Conservation (phyloP, 2,113 vertebrate species). For the Craseonycteris thonglongyai region DNA sequence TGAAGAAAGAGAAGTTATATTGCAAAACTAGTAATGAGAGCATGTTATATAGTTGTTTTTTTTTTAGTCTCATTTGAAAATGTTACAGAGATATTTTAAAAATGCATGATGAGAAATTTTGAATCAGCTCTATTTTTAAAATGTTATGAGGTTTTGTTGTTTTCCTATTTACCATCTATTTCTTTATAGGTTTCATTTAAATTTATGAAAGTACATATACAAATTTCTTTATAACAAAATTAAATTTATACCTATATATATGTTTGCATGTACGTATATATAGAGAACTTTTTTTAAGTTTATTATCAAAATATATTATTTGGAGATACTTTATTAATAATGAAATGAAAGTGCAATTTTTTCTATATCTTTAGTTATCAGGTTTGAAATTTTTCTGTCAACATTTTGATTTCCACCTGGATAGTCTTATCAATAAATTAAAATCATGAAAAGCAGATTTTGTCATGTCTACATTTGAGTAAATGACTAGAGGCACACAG, state of each 20-base stretch:
- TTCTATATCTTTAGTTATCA: background rate
- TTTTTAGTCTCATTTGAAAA: background rate
- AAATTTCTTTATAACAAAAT: background rate
- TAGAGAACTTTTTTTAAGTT: background rate
- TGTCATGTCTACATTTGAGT: background rate
- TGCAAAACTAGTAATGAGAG: background rate
- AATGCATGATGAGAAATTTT: background rate
- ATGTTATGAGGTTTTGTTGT: background rate
- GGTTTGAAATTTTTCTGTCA: background rate
- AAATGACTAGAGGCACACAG: background rate
- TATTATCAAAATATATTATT: background rate
- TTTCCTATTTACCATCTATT: background rate
- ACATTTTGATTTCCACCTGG: background rate
- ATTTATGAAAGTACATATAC: background rate
- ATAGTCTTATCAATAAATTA: background rate
- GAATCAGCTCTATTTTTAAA: conserved; percentile 20
- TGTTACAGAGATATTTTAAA: background rate
- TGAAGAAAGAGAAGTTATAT: background rate
- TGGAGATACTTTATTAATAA: background rate
- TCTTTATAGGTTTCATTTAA: background rate
- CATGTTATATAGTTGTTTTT: background rate
- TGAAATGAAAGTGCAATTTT: background rate
- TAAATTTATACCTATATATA: background rate
- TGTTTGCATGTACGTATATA: background rate
- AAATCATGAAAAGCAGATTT: background rate